A percentile compares a stretch with the other conserved stretches of the same genome.
Evolutionary conservation across 2,888 invertebrate genomes (phyloP).

Genomic region (Agelastica alni): DNA sequence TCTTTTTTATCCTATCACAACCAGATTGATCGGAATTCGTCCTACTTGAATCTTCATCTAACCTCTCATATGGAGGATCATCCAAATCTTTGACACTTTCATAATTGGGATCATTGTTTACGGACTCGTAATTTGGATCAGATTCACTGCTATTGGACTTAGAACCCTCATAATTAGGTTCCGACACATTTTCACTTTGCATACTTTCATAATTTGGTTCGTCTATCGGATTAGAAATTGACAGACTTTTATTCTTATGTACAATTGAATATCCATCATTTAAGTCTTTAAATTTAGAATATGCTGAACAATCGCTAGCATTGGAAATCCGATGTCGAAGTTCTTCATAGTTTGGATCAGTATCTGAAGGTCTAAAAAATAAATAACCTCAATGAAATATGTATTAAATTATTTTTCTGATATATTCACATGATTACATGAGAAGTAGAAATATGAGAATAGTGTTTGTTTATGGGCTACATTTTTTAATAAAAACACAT

Average conservation of each 20-base stretch:
- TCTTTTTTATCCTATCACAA: conserved; percentile 44
- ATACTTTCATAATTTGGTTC: conserved; percentile 46
- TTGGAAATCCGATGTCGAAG: conserved; percentile 61
- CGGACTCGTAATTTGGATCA: conserved; percentile 71
- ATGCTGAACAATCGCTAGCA: conserved; percentile 49
- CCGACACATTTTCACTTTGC: conserved; percentile 45
- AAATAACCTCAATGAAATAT: too few species aligned
- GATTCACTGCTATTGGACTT: conserved; percentile 69
- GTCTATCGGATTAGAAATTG: conserved; percentile 48
- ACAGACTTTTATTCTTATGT: conserved; percentile 53
- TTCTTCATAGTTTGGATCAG: conserved; percentile 82
- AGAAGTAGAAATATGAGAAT: too few species aligned
- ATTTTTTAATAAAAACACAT: not conserved
- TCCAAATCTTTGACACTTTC: conserved; percentile 79
- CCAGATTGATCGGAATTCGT: conserved; percentile 45
- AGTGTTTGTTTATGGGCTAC: too few species aligned
- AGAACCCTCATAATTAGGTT: conserved; percentile 67
- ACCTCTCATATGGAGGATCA: conserved; percentile 72
- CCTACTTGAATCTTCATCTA: conserved; percentile 51
- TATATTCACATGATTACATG: too few species aligned
- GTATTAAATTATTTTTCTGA: too few species aligned
- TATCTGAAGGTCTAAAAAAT: conserved; percentile 53
- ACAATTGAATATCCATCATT: conserved; percentile 61
- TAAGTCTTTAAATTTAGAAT: conserved; percentile 46
- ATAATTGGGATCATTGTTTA: conserved; percentile 76